Conservation (phyloP, 2,888 invertebrate species). For the Minunthozetes semirufus region DNA sequence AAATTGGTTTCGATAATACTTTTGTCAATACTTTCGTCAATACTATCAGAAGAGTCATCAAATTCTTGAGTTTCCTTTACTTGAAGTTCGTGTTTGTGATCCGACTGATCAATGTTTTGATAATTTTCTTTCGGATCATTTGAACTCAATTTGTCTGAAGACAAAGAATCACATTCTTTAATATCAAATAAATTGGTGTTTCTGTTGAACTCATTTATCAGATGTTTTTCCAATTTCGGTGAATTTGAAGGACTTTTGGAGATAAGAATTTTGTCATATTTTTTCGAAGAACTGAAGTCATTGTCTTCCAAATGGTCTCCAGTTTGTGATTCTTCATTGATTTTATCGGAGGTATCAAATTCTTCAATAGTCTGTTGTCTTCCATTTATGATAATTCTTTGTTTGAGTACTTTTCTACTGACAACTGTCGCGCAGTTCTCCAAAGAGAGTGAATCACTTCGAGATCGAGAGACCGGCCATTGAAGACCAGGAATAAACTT, state of each 20-base stretch:
- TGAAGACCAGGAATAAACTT: slow-evolving; percentile 31
- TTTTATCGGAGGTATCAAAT: neutral
- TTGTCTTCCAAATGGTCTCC: neutral
- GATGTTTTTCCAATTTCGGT: neutral
- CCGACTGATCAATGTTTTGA: neutral
- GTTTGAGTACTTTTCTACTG: slow-evolving; percentile 30
- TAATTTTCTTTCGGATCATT: neutral
- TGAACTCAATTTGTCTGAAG: neutral
- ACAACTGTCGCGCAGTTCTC: slow-evolving; percentile 34
- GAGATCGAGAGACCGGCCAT: slow-evolving; percentile 26
- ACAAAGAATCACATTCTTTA: neutral
- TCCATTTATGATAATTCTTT: slow-evolving; percentile 29
- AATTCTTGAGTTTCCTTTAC: neutral
- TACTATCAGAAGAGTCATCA: neutral
- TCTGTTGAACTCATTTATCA: neutral
- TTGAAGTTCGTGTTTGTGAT: neutral
- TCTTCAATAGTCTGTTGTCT: neutral
- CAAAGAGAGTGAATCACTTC: slow-evolving; percentile 1
- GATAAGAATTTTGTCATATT: neutral
- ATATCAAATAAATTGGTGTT: neutral
- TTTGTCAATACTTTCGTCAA: neutral
- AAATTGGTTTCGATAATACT: neutral
- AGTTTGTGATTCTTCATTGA: neutral
- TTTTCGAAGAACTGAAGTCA: neutral
- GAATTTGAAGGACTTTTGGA: neutral